phyloP scores from a whole-genome alignment of 2,888 invertebrate genomes.

The Anticlea derivata region DNA sequence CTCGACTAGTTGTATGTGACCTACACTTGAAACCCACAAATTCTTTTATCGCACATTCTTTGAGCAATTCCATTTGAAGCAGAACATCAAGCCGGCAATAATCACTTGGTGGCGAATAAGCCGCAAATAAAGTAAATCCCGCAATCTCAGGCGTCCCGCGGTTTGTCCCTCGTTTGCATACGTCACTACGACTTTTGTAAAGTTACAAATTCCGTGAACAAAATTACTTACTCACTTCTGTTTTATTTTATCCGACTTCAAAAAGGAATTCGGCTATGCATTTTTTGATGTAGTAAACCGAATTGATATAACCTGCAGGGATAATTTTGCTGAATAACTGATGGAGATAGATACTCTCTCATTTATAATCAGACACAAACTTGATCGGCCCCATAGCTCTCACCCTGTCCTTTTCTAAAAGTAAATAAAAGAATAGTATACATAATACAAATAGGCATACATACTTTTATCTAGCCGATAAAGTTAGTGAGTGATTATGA shows the following conservation, averaged over 20 bases:
- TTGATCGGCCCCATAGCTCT: too few relatives aligned
- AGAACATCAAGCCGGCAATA: slow-evolving; percentile 26
- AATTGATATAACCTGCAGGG: too few relatives aligned
- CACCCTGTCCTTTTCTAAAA: too few relatives aligned
- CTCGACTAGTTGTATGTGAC: not conserved
- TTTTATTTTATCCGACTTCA: not conserved
- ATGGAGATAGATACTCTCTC: too few relatives aligned
- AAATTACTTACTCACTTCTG: slow-evolving; percentile 6
- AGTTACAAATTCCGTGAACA: slow-evolving; percentile 6
- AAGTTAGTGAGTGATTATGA: too few relatives aligned
- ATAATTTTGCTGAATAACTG: too few relatives aligned
- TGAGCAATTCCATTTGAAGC: slow-evolving; percentile 15
- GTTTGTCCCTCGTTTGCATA: slow-evolving; percentile 28
- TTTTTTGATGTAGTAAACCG: too few relatives aligned
- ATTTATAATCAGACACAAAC: too few relatives aligned
- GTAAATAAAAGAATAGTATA: too few relatives aligned
- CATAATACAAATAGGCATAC: too few relatives aligned
- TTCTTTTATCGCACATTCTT: slow-evolving; percentile 10
- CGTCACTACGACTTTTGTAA: slow-evolving; percentile 22
- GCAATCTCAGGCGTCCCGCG: slow-evolving; percentile 22
- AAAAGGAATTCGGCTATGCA: too few relatives aligned
- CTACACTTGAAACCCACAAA: slow-evolving; percentile 11
- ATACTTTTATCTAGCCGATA: too few relatives aligned
- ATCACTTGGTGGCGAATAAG: slow-evolving; percentile 24
- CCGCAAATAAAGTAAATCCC: slow-evolving; percentile 30